phyloP scores from a whole-genome alignment of 2,797 vertebrate genomes.

The Trichosurus vulpecula region DNA sequence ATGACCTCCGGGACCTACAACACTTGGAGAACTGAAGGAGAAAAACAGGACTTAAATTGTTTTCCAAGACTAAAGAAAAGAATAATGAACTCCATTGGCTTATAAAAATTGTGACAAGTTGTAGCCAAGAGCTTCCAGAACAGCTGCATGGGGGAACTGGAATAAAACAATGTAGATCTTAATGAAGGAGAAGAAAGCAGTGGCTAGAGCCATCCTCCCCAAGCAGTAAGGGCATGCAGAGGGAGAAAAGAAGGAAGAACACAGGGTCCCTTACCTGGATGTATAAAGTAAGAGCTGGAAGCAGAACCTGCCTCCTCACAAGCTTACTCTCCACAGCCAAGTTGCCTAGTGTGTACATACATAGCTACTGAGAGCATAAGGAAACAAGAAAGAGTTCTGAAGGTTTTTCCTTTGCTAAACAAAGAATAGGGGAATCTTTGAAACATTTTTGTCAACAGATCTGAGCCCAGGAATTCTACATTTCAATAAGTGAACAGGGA shows the following conservation, averaged over 20 bases:
- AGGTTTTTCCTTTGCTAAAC: neutral
- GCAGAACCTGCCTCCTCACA: slow-evolving; percentile 91
- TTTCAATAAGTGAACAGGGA: neutral
- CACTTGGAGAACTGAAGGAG: neutral
- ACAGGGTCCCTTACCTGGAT: slow-evolving; percentile 88
- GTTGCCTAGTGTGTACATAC: slow-evolving; percentile 96
- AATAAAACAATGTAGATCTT: slow-evolving; percentile 77
- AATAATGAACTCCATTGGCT: slow-evolving; percentile 85
- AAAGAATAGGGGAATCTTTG: neutral
- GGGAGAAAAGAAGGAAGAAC: neutral
- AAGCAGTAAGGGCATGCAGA: neutral
- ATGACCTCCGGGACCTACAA: neutral
- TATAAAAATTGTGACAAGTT: slow-evolving; percentile 95
- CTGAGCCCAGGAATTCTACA: neutral
- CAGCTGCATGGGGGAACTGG: slow-evolving; percentile 90
- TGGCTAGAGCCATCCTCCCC: neutral
- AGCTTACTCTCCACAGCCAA: slow-evolving; percentile 90
- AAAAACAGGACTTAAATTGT: neutral
- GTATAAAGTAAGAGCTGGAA: slow-evolving; percentile 90
- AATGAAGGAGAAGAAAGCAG: neutral
- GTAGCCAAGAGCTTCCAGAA: slow-evolving; percentile 95
- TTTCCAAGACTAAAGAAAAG: neutral
- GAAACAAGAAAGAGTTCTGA: slow-evolving; percentile 44
- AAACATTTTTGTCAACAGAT: neutral
- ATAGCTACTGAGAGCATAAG: slow-evolving; percentile 89